Evolutionary conservation across 2,888 invertebrate genomes (phyloP).

Genomic region (Rhagonycha fulva): DNA sequence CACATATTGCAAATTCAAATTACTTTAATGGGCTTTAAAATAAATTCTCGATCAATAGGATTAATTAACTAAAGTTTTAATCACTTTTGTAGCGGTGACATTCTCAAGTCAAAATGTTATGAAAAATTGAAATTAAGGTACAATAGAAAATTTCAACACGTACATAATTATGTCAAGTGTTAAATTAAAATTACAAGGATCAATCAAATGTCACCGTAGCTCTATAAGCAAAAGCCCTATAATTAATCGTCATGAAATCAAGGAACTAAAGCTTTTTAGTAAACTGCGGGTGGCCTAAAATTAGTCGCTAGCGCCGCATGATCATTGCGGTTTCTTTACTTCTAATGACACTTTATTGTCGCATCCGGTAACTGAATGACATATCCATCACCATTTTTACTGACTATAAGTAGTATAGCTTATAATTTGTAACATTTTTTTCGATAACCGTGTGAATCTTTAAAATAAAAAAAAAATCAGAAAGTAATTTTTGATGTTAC

Average conservation of each 20-base stretch:
- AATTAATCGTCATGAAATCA: neutral
- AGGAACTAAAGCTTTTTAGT: constrained; percentile 15
- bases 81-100: neutral
- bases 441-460: constrained; percentile 22
- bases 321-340: constrained; percentile 41
- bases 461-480: neutral
- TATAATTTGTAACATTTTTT: constrained; percentile 7
- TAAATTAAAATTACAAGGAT: neutral
- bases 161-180: no score
- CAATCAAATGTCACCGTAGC: neutral
- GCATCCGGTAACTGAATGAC: constrained; percentile 46
- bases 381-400: constrained; percentile 40
- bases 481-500: neutral
- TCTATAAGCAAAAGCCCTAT: neutral
- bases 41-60: neutral
- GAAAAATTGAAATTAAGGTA: neutral
- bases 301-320: constrained; percentile 43
- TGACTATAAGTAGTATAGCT: constrained; percentile 38
- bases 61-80: neutral
- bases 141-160: neutral
- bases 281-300: constrained; percentile 44
- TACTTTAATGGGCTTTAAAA: neutral
- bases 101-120: neutral
- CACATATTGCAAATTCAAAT: neutral
- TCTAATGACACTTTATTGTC: constrained; percentile 46